A percentile compares a stretch with the other conserved stretches of the same genome.
Evolutionary conservation across 92 coral and sea anemone genomes (phyloP).

Genomic region (Scolanthus callimorphus): DNA sequence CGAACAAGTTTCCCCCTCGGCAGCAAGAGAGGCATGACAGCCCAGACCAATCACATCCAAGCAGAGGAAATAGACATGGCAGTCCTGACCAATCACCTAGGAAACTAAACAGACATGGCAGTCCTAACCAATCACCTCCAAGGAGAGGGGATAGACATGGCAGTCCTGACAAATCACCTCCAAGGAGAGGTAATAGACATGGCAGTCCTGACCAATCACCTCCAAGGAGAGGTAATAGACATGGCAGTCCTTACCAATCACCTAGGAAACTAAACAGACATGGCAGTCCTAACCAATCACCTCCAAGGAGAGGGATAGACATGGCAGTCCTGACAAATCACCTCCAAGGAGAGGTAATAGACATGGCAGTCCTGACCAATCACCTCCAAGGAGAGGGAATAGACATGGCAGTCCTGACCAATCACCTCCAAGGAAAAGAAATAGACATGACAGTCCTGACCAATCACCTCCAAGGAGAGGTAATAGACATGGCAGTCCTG

Average conservation of each 20-base stretch:
- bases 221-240: constrained; percentile 50
- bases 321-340: no score
- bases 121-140: constrained; percentile 76
- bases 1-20: constrained; percentile 22
- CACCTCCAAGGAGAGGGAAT: no score
- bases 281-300: no score
- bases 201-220: constrained; percentile 61
- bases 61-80: constrained; percentile 11
- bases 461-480: constrained; percentile 19
- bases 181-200: constrained; percentile 28
- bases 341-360: no score
- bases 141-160: constrained; percentile 40
- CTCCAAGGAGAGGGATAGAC: no score
- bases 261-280: constrained; percentile 38
- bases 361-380: no score
- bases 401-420: constrained; percentile 16
- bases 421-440: constrained; percentile 17
- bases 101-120: constrained; percentile 9
- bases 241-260: constrained; percentile 49
- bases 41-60: constrained; percentile 28
- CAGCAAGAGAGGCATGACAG: constrained; percentile 9
- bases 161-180: constrained; percentile 53
- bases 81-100: constrained; percentile 42
- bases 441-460: constrained; percentile 24
- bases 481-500: constrained; percentile 20